These are phyloP conservation scores for Drosophila testacea DNA, from an alignment of 2,888 invertebrate genomes.

Conservation along the genomic window DNA sequence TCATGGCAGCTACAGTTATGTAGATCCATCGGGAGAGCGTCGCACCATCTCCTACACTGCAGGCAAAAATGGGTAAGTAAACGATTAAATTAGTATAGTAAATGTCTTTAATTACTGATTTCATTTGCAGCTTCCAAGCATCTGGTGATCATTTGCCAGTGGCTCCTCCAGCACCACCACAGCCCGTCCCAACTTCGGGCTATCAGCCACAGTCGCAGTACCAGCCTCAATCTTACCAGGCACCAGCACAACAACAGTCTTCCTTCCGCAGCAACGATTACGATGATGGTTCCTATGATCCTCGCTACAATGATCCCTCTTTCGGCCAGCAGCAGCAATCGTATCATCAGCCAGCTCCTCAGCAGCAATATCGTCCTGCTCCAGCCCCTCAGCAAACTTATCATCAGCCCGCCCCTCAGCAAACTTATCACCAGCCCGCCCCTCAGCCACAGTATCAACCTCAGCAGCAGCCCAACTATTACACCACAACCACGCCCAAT, in stretches of 20 bases:
- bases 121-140: slow-evolving; percentile 88
- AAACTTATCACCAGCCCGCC: slow-evolving; percentile 86
- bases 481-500: slow-evolving; percentile 87
- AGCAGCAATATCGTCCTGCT: slow-evolving; percentile 80
- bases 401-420: slow-evolving; percentile 85
- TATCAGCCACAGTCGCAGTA: slow-evolving; percentile 86
- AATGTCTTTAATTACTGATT: background rate
- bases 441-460: slow-evolving; percentile 84
- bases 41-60: slow-evolving; percentile 93
- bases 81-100: background rate
- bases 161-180: slow-evolving; percentile 87
- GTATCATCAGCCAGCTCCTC: slow-evolving; percentile 85
- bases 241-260: slow-evolving; percentile 81
- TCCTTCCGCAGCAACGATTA: slow-evolving; percentile 81
- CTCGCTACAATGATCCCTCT: slow-evolving; percentile 84
- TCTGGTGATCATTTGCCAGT: slow-evolving; percentile 92
- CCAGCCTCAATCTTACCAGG: slow-evolving; percentile 83
- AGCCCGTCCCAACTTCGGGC: slow-evolving; percentile 86
- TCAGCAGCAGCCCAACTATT: slow-evolving; percentile 83
- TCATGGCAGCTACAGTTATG: slow-evolving; percentile 93
- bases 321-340: slow-evolving; percentile 81
- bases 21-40: slow-evolving; percentile 92
- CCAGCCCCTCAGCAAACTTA: slow-evolving; percentile 75
- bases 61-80: slow-evolving; percentile 90
- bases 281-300: slow-evolving; percentile 85